Percentiles rank a stretch among this genome's conserved stretches.
Conservation (phyloP, 2,797 vertebrate species). For the Poeciliopsis presidionis region DNA sequence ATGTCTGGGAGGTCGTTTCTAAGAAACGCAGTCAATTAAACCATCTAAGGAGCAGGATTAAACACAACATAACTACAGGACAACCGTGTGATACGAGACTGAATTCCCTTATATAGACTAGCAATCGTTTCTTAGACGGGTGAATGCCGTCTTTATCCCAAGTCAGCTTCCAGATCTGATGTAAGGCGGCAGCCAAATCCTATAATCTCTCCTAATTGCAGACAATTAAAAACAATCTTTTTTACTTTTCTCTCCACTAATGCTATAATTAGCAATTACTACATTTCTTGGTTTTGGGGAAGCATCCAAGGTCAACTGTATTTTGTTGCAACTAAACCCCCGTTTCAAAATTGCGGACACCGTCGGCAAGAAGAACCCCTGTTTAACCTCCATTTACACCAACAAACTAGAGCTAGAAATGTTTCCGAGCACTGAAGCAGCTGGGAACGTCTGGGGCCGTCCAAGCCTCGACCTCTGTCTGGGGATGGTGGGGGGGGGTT, state of each 20-base stretch:
- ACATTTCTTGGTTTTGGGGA: slow-evolving; percentile 68
- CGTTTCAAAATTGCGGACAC: slow-evolving; percentile 43
- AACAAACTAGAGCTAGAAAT: slow-evolving; percentile 26
- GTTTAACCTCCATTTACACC: slow-evolving; percentile 32
- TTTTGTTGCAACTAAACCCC: slow-evolving; percentile 44
- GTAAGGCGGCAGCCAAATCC: slow-evolving; percentile 56
- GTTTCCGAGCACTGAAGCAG: slow-evolving; percentile 37
- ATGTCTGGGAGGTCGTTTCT: slow-evolving; percentile 1
- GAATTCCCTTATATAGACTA: slow-evolving; percentile 18
- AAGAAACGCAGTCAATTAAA: background rate
- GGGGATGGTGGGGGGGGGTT: background rate
- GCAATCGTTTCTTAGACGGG: slow-evolving; percentile 26
- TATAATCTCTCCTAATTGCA: slow-evolving; percentile 70
- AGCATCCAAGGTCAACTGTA: slow-evolving; percentile 63
- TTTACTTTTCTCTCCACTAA: slow-evolving; percentile 43
- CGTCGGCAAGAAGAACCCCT: slow-evolving; percentile 33
- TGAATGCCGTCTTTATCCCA: slow-evolving; percentile 39
- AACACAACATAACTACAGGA: background rate
- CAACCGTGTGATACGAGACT: background rate
- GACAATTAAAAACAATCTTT: slow-evolving; percentile 66
- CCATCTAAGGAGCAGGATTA: background rate
- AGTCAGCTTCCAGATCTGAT: slow-evolving; percentile 53
- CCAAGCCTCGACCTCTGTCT: slow-evolving; percentile 57
- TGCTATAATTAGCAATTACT: slow-evolving; percentile 65
- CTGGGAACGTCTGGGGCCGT: slow-evolving; percentile 42